phyloP scores from a whole-genome alignment of 1,140 invertebrate species.

The Drosophila lowei region DNA sequence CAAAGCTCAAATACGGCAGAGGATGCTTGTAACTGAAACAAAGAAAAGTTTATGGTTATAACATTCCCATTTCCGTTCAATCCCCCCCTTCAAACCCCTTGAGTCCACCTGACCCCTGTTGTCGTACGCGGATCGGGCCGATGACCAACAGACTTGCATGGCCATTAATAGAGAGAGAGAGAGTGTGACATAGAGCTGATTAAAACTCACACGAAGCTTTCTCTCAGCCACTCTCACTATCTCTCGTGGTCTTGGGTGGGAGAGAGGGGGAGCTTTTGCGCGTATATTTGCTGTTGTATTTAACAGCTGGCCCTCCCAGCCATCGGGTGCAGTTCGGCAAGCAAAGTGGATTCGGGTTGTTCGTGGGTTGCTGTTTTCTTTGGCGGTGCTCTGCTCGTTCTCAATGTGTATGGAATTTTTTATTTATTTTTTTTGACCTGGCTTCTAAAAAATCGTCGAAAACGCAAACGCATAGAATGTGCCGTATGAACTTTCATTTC shows the following conservation, averaged over 20 bases:
- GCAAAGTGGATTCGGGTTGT: slow-evolving; percentile 17
- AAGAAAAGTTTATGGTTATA: too few relatives aligned
- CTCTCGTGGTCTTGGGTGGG: slow-evolving; percentile 23
- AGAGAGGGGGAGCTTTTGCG: neutral
- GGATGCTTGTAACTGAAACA: too few relatives aligned
- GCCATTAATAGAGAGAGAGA: too few relatives aligned
- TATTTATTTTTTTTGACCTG: slow-evolving; percentile 23
- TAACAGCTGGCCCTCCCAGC: slow-evolving; percentile 28
- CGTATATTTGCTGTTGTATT: neutral
- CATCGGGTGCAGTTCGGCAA: slow-evolving; percentile 37
- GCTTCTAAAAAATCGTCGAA: slow-evolving; percentile 55
- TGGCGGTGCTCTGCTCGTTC: too few relatives aligned
- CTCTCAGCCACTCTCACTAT: slow-evolving; percentile 7
- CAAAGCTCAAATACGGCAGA: too few relatives aligned
- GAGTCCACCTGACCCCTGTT: too few relatives aligned
- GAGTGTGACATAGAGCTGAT: neutral
- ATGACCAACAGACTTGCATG: too few relatives aligned
- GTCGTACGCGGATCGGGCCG: too few relatives aligned
- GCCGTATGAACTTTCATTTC: slow-evolving; percentile 43
- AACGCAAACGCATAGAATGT: slow-evolving; percentile 39
- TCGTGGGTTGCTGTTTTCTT: slow-evolving; percentile 14
- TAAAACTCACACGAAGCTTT: slow-evolving; percentile 28
- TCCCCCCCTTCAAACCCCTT: too few relatives aligned
- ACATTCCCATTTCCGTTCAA: too few relatives aligned
- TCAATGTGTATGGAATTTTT: slow-evolving; percentile 30